These are phyloP conservation scores for Acleris laterana DNA, from an alignment of 2,888 invertebrate species.

Conservation along the genomic window DNA sequence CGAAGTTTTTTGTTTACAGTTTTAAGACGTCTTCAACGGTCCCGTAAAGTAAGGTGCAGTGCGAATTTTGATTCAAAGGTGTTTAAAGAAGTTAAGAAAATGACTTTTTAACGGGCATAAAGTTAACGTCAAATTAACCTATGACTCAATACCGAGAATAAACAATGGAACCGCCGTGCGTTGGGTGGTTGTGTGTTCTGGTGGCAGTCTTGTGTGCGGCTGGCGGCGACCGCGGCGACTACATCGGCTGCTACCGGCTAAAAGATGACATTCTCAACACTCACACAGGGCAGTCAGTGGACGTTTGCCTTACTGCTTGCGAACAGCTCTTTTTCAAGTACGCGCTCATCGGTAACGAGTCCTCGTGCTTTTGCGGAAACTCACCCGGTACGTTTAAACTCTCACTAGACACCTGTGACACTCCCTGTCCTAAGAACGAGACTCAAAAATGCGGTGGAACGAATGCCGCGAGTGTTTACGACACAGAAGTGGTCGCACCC, in stretches of 20 bases:
- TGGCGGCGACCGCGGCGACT: constrained; percentile 70
- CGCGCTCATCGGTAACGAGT: constrained; percentile 72
- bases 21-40: background rate
- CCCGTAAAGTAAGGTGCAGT: background rate
- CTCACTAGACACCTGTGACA: constrained; percentile 77
- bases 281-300: constrained; percentile 77
- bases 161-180: constrained; percentile 33
- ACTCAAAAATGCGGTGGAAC: constrained; percentile 88
- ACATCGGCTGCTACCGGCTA: constrained; percentile 71
- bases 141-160: constrained; percentile 37
- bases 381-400: constrained; percentile 70
- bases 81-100: constrained; percentile 11
- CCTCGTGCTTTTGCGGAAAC: constrained; percentile 77
- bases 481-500: constrained; percentile 86
- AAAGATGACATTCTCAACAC: constrained; percentile 69
- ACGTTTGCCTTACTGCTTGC: constrained; percentile 75
- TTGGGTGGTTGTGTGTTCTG: constrained; percentile 22
- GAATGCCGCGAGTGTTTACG: constrained; percentile 87
- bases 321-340: constrained; percentile 77
- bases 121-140: constrained; percentile 35
- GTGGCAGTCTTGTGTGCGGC: constrained; percentile 47
- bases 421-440: constrained; percentile 85
- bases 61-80: background rate
- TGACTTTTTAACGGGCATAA: constrained; percentile 25
- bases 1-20: constrained; percentile 10